Evolutionary conservation across 1,140 invertebrate species (phyloP), one percentile per base, ranked within the genome.

Genomic region (Ruditapes philippinarum): DNA sequence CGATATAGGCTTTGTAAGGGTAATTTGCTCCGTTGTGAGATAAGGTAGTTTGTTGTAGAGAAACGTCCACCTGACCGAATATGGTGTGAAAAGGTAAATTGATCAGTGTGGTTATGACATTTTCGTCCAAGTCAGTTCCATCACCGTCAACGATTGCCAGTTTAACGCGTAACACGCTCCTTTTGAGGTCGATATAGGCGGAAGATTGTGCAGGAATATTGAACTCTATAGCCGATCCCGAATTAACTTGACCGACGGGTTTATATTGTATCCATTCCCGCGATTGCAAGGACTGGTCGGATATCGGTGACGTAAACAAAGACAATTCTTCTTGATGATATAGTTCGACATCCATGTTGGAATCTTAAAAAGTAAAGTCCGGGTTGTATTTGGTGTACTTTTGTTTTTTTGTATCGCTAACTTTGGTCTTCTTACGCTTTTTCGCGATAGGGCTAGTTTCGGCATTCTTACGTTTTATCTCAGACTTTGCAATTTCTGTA

Each of bases 1-100:
- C 89, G 51, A 90, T 65, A 40, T 90, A 88, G 28, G 78, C 84
- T 38, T 90, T 90, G 76, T 83, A 90, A 14, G 84, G 54, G 42
- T 90, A 88, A 60, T 88, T 51, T 51, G 25, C 81, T 70, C 28
- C 68, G 38, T 17, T 28, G 40, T 68, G 31, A 60, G 28, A 42
- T 14, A 80, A 19, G 42, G 62, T 49, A 40, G 57, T 81, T 54
- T 88, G 33, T 33, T 82, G 78, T 19, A 89, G 54, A 57, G 14
- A 17, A 36, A 57, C 60, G 12, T 89, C 87, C 19, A 89, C 62
- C 40, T 89, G 62, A 22, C 60, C 38, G 62, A 82, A 82, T 19
- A 84, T 49, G 11, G 79, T 83, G 36, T 89, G 62, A 9, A 65
- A 36, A 31, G 62, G 79, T 51, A 89, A 28, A 7, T 80, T 40